Conservation (phyloP, 2,797 vertebrate genomes). For the Anas acuta region DNA sequence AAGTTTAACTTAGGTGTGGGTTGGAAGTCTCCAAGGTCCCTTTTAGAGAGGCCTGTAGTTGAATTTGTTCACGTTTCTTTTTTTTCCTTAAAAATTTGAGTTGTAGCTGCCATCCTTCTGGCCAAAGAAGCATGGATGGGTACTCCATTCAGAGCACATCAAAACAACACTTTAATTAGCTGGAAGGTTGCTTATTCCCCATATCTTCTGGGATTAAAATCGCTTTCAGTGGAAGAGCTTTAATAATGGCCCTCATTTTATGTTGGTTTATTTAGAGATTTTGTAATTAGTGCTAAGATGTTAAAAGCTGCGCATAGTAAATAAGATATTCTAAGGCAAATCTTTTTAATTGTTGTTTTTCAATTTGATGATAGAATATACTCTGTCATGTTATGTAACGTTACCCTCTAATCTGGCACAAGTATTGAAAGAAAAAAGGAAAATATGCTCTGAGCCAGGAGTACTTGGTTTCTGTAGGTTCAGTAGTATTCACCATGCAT, state of each 20-base stretch:
- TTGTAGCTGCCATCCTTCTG: background rate
- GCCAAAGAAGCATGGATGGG: background rate
- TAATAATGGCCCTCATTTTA: slow-evolving; percentile 36
- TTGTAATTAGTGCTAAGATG: slow-evolving; percentile 39
- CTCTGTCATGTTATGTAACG: slow-evolving; percentile 14
- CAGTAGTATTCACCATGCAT: background rate
- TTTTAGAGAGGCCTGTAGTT: background rate
- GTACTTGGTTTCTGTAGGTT: background rate
- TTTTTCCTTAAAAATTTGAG: background rate
- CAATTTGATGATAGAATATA: background rate
- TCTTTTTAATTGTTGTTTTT: slow-evolving; percentile 29
- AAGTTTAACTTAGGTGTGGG: background rate
- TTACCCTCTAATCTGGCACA: background rate
- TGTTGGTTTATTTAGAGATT: slow-evolving; percentile 31
- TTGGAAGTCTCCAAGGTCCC: background rate
- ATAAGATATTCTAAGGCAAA: background rate
- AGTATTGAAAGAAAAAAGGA: background rate
- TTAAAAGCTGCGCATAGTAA: slow-evolving; percentile 37
- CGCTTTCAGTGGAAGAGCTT: slow-evolving; percentile 13
- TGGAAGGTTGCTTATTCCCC: slow-evolving; percentile 40
- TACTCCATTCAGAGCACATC: slow-evolving; percentile 33
- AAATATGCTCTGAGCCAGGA: background rate
- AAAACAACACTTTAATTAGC: slow-evolving; percentile 47
- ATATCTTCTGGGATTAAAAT: slow-evolving; percentile 33
- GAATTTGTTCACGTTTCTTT: background rate